These are phyloP conservation scores for Pelecanus crispus DNA, from an alignment of 2,113 vertebrate genomes.

Conservation along the genomic window DNA sequence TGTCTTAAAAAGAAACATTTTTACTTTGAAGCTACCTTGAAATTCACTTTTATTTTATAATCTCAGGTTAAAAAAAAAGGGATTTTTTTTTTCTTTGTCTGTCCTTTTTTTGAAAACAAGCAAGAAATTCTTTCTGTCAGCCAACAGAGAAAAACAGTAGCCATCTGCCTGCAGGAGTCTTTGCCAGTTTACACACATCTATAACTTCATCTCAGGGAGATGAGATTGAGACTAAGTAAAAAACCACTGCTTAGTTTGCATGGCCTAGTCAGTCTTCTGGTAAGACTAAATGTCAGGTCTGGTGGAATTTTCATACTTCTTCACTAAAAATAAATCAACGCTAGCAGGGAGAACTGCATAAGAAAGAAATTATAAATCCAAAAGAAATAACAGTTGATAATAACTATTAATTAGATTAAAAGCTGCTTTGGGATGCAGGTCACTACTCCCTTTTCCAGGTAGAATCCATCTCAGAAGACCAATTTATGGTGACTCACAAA, in stretches of 20 bases:
- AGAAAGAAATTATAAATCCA: not conserved
- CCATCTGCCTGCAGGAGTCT: not conserved
- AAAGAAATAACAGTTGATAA: not conserved
- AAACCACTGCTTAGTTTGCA: accelerated
- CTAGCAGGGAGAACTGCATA: not conserved
- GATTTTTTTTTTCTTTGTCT: no score
- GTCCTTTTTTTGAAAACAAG: not conserved
- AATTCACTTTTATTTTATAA: not conserved
- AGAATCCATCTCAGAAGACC: not conserved
- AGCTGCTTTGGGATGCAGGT: not conserved
- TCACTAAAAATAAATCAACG: not conserved
- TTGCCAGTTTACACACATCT: not conserved
- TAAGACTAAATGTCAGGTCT: no score
- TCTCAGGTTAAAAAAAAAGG: not conserved
- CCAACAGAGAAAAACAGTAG: not conserved
- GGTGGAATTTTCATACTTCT: not conserved
- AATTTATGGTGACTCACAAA: not conserved
- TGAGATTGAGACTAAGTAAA: no score
- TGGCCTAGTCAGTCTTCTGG: not conserved
- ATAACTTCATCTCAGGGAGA: not conserved
- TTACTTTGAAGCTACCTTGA: not conserved
- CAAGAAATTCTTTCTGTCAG: not conserved
- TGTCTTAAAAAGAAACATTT: not conserved
- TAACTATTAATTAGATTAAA: not conserved
- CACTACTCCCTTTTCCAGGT: not conserved